A percentile compares a stretch with the other conserved stretches of the same genome.
These are phyloP conservation scores for Mycteria americana DNA, from an alignment of 2,797 vertebrate genomes.

Conservation along the genomic window DNA sequence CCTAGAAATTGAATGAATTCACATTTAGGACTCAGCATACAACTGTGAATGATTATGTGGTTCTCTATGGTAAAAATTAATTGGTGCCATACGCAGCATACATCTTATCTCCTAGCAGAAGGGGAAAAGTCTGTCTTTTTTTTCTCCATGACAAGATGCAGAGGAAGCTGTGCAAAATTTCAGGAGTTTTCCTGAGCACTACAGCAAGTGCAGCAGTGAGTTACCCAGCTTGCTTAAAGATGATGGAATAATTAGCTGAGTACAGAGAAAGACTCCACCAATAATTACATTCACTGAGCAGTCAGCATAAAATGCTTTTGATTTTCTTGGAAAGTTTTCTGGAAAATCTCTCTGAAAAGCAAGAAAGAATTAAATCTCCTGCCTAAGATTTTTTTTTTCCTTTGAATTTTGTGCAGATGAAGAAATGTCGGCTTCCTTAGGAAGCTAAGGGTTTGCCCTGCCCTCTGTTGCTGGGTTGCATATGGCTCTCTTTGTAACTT, in stretches of 20 bases:
- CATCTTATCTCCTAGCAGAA: background rate
- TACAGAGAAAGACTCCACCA: background rate
- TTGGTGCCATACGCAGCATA: background rate
- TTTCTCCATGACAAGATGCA: fast-evolving
- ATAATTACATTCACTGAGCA: background rate
- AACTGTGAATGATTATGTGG: background rate
- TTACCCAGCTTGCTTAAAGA: background rate
- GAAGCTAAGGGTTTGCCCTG: background rate
- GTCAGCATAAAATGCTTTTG: background rate
- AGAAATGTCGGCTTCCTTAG: background rate
- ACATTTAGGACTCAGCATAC: background rate
- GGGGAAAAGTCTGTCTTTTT: background rate
- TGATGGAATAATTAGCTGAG: background rate
- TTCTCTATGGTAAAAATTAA: background rate
- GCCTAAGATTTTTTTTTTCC: background rate
- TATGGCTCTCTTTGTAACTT: slow-evolving; percentile 8
- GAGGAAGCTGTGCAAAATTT: background rate
- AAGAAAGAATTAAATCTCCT: background rate
- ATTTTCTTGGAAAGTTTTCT: background rate
- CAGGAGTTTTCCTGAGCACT: background rate
- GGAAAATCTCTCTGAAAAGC: background rate
- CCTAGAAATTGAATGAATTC: background rate
- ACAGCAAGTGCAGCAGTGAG: background rate
- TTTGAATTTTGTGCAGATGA: background rate
- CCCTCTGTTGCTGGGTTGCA: background rate